Base-by-base conservation (phyloP, 1,140 invertebrate genomes). In the Lamellibrachia luymesi region DNA sequence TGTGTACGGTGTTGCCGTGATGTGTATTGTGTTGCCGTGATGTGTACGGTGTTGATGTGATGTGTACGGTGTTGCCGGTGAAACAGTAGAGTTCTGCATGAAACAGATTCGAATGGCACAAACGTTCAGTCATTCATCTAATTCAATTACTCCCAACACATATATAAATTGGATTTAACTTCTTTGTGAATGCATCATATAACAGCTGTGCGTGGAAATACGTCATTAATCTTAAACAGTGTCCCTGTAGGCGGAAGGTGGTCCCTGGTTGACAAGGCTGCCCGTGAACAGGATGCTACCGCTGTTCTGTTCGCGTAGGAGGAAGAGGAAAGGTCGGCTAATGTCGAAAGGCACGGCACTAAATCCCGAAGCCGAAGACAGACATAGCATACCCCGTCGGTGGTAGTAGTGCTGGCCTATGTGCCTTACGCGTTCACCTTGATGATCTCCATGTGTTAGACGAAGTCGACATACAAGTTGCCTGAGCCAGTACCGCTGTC, bases 371-470 rank as follows among this genome's bases (percentile, higher is more conserved):
- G 91, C 2, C 5, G 64, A 22, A 2, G 91, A 6, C 52, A 2
- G 0, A 27, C 22, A 8, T 17, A 4, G 64, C 4, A 49, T 51
- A 94, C 17, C 49, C 93, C 92, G 51, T 93, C 93, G 10, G 52
- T 91, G 25, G 93, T 94, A 10, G 93, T 91, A 22, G 93, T 93
- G 51, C 93, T 93, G 10, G 93, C 93, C n/a, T 94, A 93, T 50
- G 93, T 94, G 38, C 93, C 93, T 49, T 13, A 27, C 56, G 91
- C 90, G 64, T 91, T 64, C 13, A 94, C 93, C 51, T 93, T 91
- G 50, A 94, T 90, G 90, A 94, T 51, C 38, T 93, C 93, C 80
- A 93, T 52, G 64, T 94, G 93, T 49, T 93, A 17, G 38, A 93
- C 91, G 49, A 93, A 51, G 6, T 49, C 49, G 89, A 93, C 93